These are phyloP conservation scores for Addax nasomaculatus DNA, from an alignment of 2,113 vertebrate species.

Conservation along the genomic window DNA sequence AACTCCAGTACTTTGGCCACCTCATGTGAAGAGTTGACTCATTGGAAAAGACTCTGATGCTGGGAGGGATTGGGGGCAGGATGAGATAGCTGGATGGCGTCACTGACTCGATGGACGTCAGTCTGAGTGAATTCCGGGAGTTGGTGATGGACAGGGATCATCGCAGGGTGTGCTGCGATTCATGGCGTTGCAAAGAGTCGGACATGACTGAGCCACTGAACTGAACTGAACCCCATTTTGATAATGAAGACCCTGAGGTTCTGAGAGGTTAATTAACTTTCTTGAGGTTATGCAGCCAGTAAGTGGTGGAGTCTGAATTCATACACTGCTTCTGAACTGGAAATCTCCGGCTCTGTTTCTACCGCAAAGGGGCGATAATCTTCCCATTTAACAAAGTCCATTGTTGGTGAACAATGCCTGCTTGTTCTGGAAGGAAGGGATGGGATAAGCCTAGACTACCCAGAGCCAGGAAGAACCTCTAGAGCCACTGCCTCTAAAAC, in stretches of 20 bases:
- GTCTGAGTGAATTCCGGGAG: no score
- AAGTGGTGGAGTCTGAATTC: background rate
- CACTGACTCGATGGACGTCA: no score
- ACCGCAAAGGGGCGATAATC: background rate
- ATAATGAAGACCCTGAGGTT: background rate
- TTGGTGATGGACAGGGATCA: no score
- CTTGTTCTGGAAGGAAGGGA: background rate
- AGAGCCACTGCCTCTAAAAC: background rate
- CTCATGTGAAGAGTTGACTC: no score
- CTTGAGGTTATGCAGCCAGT: background rate
- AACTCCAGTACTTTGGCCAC: no score
- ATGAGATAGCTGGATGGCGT: no score
- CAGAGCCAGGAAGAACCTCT: background rate
- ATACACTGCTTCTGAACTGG: background rate
- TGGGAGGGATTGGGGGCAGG: no score
- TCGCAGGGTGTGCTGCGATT: no score
- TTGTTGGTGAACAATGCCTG: conserved; percentile 46
- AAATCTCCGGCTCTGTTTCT: background rate
- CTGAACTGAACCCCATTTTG: background rate
- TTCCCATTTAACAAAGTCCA: conserved; percentile 31
- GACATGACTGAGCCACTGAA: no score
- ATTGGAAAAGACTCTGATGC: no score
- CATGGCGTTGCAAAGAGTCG: no score
- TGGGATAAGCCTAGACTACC: background rate
- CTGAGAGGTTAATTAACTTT: background rate